These are phyloP conservation scores for Portevinia maculata DNA, from an alignment of 2,888 invertebrate species.

Conservation along the genomic window DNA sequence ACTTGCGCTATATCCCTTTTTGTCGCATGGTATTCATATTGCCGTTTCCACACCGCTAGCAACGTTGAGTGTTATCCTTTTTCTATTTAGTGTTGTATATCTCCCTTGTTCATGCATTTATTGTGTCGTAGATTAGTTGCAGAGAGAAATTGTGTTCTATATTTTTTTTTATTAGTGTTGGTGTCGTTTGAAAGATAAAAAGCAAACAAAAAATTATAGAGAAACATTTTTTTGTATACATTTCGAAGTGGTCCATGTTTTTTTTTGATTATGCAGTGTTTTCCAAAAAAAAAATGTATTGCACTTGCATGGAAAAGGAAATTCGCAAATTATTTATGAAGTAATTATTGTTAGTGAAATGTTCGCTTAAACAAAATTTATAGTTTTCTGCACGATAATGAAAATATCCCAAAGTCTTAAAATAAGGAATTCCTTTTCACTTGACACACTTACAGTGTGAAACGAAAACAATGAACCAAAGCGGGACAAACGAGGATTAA, in stretches of 20 bases:
- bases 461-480: constrained; percentile 61
- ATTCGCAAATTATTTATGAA: constrained; percentile 23
- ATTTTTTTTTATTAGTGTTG: constrained; percentile 44
- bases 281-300: constrained; percentile 43
- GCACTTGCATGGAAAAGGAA: constrained; percentile 33
- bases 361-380: background rate
- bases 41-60: constrained; percentile 6
- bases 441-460: constrained; percentile 61
- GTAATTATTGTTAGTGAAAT: background rate
- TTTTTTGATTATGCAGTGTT: constrained; percentile 36
- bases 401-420: background rate
- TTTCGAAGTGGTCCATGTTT: constrained; percentile 45
- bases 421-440: constrained; percentile 35
- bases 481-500: constrained; percentile 53
- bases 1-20: constrained; percentile 48
- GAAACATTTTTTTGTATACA: constrained; percentile 62
- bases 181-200: constrained; percentile 41
- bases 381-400: background rate
- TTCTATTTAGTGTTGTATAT: constrained; percentile 57
- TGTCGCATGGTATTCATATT: constrained; percentile 30
- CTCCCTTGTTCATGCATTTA: constrained; percentile 38
- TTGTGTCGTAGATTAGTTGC: constrained; percentile 45
- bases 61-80: constrained; percentile 56
- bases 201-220: constrained; percentile 18
- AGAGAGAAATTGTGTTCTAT: constrained; percentile 21